phyloP scores from a whole-genome alignment of 2,113 vertebrate species.

The Lepus timidus region DNA sequence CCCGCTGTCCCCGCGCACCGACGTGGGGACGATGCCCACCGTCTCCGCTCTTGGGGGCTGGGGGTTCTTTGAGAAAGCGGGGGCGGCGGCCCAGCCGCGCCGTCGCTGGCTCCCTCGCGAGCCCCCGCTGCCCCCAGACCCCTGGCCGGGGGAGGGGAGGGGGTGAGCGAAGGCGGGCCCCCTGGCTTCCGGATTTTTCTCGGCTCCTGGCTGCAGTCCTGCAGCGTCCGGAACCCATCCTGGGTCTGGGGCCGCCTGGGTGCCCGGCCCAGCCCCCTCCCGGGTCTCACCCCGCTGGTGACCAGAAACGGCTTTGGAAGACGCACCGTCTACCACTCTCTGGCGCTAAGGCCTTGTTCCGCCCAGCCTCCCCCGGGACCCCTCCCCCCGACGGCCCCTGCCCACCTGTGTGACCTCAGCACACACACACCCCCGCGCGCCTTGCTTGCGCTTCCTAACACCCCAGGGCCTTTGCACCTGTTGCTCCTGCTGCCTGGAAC shows the following conservation, averaged over 20 bases:
- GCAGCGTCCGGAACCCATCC: not conserved
- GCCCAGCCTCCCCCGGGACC: not conserved
- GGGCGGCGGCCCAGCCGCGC: not conserved
- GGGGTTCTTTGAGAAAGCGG: not conserved
- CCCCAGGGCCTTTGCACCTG: conserved; percentile 18
- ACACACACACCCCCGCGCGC: not conserved
- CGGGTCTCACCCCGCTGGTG: too few relatives aligned
- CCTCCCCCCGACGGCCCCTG: too few relatives aligned
- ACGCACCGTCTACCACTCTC: not conserved
- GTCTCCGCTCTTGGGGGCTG: not conserved
- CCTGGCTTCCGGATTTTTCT: not conserved
- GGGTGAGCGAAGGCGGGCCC: too few relatives aligned
- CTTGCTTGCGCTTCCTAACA: not conserved
- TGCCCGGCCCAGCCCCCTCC: not conserved
- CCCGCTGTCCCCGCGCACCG: not conserved
- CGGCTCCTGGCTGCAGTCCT: not conserved
- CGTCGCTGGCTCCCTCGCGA: not conserved
- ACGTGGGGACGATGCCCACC: not conserved
- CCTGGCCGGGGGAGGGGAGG: not conserved
- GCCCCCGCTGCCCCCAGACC: not conserved
- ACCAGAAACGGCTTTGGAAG: not conserved
- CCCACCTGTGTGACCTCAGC: not conserved
- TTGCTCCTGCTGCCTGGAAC: not conserved
- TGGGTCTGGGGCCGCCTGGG: not conserved
- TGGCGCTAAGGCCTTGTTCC: too few relatives aligned